These are phyloP conservation scores for Smutsia temminckii DNA, from an alignment of 2,797 vertebrate species.

Conservation along the genomic window DNA sequence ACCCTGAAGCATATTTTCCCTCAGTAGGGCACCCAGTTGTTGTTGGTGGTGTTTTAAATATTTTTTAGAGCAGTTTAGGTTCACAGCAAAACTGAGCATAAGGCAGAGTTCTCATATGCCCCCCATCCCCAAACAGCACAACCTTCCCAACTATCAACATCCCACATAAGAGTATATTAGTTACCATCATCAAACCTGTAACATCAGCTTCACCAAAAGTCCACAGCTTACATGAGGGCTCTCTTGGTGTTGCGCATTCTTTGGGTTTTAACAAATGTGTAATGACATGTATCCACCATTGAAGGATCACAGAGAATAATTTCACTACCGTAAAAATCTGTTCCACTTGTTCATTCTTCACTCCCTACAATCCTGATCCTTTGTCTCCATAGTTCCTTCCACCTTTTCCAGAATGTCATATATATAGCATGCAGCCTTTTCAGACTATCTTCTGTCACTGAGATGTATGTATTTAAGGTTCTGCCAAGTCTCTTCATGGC, in stretches of 20 bases:
- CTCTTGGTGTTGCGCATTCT: neutral
- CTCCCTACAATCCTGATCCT: neutral
- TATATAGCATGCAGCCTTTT: neutral
- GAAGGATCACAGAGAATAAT: neutral
- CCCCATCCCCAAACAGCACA: neutral
- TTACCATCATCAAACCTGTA: neutral
- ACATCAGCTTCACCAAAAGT: neutral
- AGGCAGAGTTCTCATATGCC: neutral
- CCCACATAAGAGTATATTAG: neutral
- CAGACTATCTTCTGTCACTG: neutral
- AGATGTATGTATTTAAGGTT: neutral
- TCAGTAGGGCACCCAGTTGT: neutral
- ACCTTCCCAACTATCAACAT: neutral
- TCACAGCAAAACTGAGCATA: neutral
- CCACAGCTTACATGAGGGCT: neutral
- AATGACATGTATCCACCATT: neutral
- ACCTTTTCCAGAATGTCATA: neutral
- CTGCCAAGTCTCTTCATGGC: neutral
- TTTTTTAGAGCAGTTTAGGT: neutral
- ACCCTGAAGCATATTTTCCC: neutral
- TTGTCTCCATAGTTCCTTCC: neutral
- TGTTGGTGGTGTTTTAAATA: neutral
- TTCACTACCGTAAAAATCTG: neutral
- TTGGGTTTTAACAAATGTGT: neutral
- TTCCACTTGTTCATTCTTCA: neutral